Evolutionary conservation across 2,888 invertebrate species (phyloP), one percentile per base, ranked within the genome.

Genomic region (Ochropleura leucogaster): DNA sequence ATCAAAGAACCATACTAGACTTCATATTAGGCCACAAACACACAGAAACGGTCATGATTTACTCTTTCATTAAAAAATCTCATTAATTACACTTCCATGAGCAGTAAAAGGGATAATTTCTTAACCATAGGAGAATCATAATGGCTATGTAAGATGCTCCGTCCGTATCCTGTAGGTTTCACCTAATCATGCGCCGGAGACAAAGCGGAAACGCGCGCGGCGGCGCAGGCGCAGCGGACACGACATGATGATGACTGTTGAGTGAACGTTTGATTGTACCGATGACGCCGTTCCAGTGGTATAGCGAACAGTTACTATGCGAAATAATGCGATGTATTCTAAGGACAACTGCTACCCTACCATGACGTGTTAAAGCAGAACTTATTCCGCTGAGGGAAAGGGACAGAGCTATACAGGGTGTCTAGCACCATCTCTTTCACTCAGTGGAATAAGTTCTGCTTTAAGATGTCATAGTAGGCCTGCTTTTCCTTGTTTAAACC

Each of bases 181-280:
- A 80, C 77, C 42, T 60, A 59, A 70, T 68, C 44, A 47, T n/a
- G 68, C 80, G 51, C 49, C 51, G 14, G 47, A 20, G 18, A 18
- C 51, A 12, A 12, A 44, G 20, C 47, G 12, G 10, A 8, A 9
- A n/a, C 60, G 59, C 53, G 47, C 42, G 20, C 49, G 51, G 20
- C 49, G 51, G 59, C 53, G 51, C 42, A 44, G n/a, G 64, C 51
- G 42, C 79, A 30, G 14, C 64, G 44, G 59, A 64, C 30, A 40
- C 62, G 47, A 18, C 49, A n/a, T 20, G 55, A 20, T 64, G 47
- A 62, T 12, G 40, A 40, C 63, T 65, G 64, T 63, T 63, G 20
- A 55, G 3, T 3, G 30, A n/a, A 74, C 57, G 68, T 84, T 82
- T 80, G 84, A 82, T 80, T 63, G 66, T 60, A 14, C 81, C 81